phyloP scores from a whole-genome alignment of 2,888 invertebrate genomes.

The Empis livida region DNA sequence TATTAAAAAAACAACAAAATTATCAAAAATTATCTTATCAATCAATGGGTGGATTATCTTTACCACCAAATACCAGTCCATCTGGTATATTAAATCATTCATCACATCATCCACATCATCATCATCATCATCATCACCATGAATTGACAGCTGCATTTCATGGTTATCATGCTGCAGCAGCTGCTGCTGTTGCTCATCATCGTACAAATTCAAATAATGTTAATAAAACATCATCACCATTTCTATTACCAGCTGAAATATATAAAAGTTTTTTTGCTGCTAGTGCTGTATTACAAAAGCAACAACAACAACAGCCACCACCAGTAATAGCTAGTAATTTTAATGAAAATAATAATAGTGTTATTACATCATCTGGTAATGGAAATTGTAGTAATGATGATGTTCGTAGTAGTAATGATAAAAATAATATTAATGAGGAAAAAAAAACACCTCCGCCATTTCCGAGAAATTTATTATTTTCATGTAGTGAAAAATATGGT shows the following conservation, averaged over 20 bases:
- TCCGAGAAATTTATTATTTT: constrained; percentile 44
- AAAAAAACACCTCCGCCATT: constrained; percentile 16
- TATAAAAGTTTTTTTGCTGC: constrained; percentile 68
- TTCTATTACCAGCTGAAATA: constrained; percentile 60
- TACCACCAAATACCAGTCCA: not conserved
- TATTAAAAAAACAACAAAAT: too few species aligned
- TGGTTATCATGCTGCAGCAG: constrained; percentile 4
- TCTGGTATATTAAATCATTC: not conserved
- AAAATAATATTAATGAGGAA: not conserved
- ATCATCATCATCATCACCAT: constrained; percentile 4
- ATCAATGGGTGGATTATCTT: too few species aligned
- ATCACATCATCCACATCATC: not conserved
- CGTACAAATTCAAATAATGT: not conserved
- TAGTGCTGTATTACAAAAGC: constrained; percentile 44
- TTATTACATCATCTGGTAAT: constrained; percentile 1
- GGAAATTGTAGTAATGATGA: constrained; percentile 1
- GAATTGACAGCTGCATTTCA: constrained; percentile 8
- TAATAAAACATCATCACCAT: constrained; percentile 34
- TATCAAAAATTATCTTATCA: too few species aligned
- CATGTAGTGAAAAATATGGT: constrained; percentile 20
- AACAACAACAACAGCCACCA: constrained; percentile 19
- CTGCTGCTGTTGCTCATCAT: not conserved
- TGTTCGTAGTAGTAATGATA: not conserved
- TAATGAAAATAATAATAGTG: constrained; percentile 6
- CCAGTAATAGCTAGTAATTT: constrained; percentile 2